Percentiles rank a stretch among this genome's conserved stretches.
Evolutionary conservation across 92 coral and sea anemone species (phyloP).

Genomic region (Chrysogorgia sp.): DNA sequence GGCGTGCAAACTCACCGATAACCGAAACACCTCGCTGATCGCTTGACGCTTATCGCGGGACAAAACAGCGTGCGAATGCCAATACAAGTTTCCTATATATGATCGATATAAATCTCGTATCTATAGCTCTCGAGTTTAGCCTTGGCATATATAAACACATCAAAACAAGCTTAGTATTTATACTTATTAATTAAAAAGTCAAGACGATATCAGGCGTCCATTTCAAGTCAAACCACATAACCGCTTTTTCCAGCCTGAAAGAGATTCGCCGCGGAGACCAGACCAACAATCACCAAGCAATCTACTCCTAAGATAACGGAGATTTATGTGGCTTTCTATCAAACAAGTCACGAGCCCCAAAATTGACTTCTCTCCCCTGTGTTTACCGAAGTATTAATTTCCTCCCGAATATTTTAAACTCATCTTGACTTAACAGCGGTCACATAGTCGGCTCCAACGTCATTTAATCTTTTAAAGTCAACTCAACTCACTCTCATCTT

Average conservation of each 20-base stretch:
- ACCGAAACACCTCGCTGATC: not conserved
- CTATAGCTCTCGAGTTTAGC: not conserved
- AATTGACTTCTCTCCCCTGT: constrained; percentile 1
- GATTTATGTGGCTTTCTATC: not conserved
- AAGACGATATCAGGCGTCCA: constrained; percentile 31
- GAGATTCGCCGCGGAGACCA: not conserved
- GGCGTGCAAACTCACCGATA: no score
- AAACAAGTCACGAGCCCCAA: not conserved
- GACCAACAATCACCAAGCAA: not conserved
- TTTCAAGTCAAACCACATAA: constrained; percentile 14
- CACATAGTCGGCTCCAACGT: no score
- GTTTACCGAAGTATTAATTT: constrained; percentile 24
- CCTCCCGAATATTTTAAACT: constrained; percentile 21
- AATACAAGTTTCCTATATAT: not conserved
- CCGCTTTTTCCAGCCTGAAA: constrained; percentile 4
- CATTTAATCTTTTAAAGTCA: no score
- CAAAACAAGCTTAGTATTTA: constrained; percentile 17
- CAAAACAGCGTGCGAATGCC: not conserved
- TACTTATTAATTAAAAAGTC: constrained; percentile 35
- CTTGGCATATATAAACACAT: constrained; percentile 35
- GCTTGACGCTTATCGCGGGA: not conserved
- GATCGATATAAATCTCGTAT: constrained; percentile 12
- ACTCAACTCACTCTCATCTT: no score
- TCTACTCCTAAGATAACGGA: not conserved
- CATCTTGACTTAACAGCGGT: no score